These are phyloP conservation scores for Ptychodera flava DNA, from an alignment of 35 echinoderm and acorn worm genomes.

Conservation along the genomic window DNA sequence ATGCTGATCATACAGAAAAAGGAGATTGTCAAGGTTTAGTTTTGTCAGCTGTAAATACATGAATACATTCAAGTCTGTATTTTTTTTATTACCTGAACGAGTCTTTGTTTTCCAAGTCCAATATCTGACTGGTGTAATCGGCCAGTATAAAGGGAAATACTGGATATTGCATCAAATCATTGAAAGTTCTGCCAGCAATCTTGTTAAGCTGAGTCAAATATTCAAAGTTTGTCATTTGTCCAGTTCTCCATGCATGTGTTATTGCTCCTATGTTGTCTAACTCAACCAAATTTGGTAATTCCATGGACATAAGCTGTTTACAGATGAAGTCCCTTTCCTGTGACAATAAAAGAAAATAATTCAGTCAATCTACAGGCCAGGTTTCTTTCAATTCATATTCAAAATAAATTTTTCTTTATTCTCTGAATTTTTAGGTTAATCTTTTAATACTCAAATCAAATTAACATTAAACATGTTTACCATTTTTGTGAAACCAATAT, in stretches of 20 bases:
- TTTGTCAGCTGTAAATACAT: too few relatives aligned
- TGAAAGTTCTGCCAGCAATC: constrained; percentile 76
- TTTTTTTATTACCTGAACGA: not conserved
- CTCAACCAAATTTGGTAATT: constrained; percentile 77
- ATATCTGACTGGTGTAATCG: constrained; percentile 41
- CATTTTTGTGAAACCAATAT: too few relatives aligned
- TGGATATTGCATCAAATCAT: constrained; percentile 99
- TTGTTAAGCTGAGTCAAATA: constrained; percentile 98
- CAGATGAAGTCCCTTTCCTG: constrained; percentile 73
- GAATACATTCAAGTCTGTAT: too few relatives aligned
- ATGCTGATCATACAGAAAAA: too few relatives aligned
- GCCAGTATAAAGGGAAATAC: constrained; percentile 85
- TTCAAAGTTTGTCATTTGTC: constrained; percentile 95
- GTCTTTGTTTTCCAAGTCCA: constrained; percentile 44
- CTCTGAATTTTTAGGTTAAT: too few relatives aligned
- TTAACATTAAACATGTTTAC: too few relatives aligned
- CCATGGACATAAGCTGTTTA: constrained; percentile 39
- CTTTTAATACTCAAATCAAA: too few relatives aligned
- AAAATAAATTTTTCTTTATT: not conserved
- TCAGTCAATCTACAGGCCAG: not conserved
- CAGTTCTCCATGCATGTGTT: constrained; percentile 66
- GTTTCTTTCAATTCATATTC: not conserved
- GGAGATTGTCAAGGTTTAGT: too few relatives aligned
- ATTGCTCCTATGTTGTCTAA: constrained; percentile 52
- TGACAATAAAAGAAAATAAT: not conserved